These are phyloP conservation scores for Pachyramphus minor DNA, from an alignment of 2,113 vertebrate genomes.

Conservation along the genomic window DNA sequence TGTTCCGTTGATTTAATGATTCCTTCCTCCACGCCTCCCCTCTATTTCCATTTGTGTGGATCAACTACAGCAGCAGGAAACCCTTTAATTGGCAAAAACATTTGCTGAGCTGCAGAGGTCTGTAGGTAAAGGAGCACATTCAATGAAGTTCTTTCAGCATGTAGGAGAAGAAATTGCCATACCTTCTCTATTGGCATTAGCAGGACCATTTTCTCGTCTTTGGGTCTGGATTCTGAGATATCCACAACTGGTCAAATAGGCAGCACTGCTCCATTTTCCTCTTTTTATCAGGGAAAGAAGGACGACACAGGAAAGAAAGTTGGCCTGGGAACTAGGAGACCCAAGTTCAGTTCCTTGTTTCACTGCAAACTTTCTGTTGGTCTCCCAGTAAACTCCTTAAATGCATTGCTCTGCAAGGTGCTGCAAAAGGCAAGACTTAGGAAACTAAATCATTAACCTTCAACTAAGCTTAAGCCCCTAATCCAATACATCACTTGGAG, in stretches of 20 bases:
- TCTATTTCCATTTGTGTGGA: slow-evolving; percentile 39
- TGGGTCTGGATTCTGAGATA: slow-evolving; percentile 43
- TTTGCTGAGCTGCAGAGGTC: slow-evolving; percentile 50
- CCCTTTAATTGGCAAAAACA: slow-evolving; percentile 72
- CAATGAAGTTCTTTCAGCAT: slow-evolving; percentile 59
- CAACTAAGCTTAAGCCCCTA: neutral
- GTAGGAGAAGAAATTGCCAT: slow-evolving; percentile 34
- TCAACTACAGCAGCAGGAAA: slow-evolving; percentile 65
- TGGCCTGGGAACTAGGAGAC: neutral
- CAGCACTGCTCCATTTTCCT: neutral
- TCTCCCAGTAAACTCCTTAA: neutral
- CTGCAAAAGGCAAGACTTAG: neutral
- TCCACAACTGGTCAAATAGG: slow-evolving; percentile 12
- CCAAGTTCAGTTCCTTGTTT: neutral
- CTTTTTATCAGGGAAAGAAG: neutral
- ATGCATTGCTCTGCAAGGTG: neutral
- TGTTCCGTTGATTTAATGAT: slow-evolving; percentile 75
- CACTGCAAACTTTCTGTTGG: neutral
- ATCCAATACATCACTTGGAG: neutral
- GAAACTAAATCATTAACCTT: neutral
- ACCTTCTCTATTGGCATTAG: slow-evolving; percentile 56
- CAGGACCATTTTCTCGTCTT: slow-evolving; percentile 38
- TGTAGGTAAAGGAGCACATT: slow-evolving; percentile 56
- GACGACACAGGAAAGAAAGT: neutral
- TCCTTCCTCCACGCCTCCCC: slow-evolving; percentile 37